phyloP scores from a whole-genome alignment of 2,797 vertebrate genomes.

The Pantherophis vulpinus region DNA sequence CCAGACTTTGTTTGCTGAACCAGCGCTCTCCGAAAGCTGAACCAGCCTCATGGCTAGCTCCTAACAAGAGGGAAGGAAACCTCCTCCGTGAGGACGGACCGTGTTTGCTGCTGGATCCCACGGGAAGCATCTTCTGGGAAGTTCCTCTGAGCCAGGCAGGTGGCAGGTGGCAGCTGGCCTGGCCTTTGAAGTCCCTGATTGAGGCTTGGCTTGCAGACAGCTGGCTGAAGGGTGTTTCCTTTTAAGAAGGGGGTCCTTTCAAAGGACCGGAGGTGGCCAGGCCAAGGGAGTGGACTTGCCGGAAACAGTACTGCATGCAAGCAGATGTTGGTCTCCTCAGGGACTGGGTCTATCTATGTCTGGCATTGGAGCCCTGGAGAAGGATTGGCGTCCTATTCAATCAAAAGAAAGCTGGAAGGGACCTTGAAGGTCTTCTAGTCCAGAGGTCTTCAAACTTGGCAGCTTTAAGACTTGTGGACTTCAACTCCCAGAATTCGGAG shows the following conservation, averaged over 20 bases:
- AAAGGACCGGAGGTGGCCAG: not conserved
- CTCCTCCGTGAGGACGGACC: not conserved
- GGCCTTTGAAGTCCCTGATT: not conserved
- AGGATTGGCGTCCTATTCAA: not conserved
- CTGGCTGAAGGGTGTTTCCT: not conserved
- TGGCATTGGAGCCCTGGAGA: not conserved
- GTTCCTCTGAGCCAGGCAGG: not conserved
- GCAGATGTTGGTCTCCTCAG: not conserved
- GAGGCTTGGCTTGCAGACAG: not conserved
- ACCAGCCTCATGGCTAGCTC: not conserved
- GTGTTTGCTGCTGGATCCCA: not conserved
- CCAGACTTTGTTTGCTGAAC: not conserved
- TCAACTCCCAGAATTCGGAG: too few relatives aligned
- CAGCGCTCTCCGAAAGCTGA: not conserved
- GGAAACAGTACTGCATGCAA: not conserved
- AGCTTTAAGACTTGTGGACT: too few relatives aligned
- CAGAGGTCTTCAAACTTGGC: too few relatives aligned
- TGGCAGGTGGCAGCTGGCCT: not conserved
- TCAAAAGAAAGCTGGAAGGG: not conserved
- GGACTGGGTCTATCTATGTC: not conserved
- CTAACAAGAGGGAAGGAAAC: not conserved
- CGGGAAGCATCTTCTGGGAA: not conserved
- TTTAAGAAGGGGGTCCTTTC: not conserved
- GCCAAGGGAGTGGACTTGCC: too few relatives aligned
- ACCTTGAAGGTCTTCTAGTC: not conserved